phyloP scores from a whole-genome alignment of 2,888 invertebrate genomes.

The Entomobrya proxima region DNA sequence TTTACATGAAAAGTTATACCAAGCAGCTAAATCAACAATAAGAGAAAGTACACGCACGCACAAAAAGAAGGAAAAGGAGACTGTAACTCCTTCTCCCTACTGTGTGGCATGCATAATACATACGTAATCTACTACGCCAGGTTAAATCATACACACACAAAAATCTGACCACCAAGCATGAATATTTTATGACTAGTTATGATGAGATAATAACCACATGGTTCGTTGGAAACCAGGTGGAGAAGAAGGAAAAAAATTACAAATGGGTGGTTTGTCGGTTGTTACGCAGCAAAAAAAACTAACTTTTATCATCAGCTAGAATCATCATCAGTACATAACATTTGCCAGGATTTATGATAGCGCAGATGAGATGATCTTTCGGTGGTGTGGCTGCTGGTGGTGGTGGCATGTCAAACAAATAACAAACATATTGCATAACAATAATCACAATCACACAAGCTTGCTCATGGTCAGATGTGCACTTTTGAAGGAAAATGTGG shows the following conservation, averaged over 20 bases:
- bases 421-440: constrained; percentile 38
- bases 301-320: background rate
- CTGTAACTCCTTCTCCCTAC: too few species aligned
- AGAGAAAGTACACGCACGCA: background rate
- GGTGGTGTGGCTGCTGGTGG: background rate
- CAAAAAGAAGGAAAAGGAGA: background rate
- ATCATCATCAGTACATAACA: background rate
- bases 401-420: background rate
- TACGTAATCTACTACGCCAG: background rate
- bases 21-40: constrained; percentile 8
- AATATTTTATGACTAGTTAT: constrained; percentile 44
- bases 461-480: background rate
- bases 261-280: constrained; percentile 32
- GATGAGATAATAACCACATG: constrained; percentile 43
- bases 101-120: background rate
- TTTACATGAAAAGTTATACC: background rate
- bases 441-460: too few species aligned
- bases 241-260: background rate
- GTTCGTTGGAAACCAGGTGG: constrained; percentile 14
- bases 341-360: background rate
- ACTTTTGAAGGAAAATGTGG: background rate
- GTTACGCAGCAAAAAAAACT: too few species aligned
- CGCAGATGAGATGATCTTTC: constrained; percentile 15
- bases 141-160: background rate
- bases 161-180: constrained; percentile 44